phyloP scores from a whole-genome alignment of 2,113 vertebrate species.

The cattle (Bos taurus) region DNA sequence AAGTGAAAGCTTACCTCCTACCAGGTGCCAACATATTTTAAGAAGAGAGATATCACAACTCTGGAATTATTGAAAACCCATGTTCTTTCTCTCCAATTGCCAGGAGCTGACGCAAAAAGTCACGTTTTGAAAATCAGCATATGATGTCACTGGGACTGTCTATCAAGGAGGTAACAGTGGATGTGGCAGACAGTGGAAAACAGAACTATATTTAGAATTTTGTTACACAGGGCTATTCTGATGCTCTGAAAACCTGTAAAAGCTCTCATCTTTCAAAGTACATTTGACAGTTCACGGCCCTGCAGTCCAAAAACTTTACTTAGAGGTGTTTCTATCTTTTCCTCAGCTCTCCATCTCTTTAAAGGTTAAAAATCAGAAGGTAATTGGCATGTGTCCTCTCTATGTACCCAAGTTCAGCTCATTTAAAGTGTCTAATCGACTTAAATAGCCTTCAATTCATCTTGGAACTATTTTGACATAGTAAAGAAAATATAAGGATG shows the following conservation, averaged over 20 bases:
- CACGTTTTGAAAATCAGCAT: conserved; percentile 45
- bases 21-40: conserved; percentile 31
- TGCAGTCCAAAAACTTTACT: neutral
- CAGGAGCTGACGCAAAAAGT: conserved; percentile 55
- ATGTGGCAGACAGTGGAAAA: neutral
- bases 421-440: conserved; percentile 69
- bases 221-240: neutral
- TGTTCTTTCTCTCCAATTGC: conserved; percentile 31
- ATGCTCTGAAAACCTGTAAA: conserved; percentile 28
- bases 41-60: conserved; percentile 42
- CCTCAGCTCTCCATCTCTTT: neutral
- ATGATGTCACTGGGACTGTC: conserved; percentile 6
- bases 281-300: conserved; percentile 34
- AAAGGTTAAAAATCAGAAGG: conserved; percentile 48
- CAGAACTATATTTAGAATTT: conserved; percentile 41
- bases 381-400: conserved; percentile 55
- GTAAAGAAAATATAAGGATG: conserved; percentile 61
- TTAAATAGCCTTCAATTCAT: conserved; percentile 64
- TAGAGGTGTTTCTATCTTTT: neutral
- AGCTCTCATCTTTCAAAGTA: conserved; percentile 42
- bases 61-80: conserved; percentile 25
- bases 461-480: conserved; percentile 70
- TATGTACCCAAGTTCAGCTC: conserved; percentile 53
- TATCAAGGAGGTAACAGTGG: conserved; percentile 32
- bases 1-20: conserved; percentile 53